Base-by-base conservation (phyloP, 2,888 invertebrate genomes). In the Trichopoda pennipes region DNA sequence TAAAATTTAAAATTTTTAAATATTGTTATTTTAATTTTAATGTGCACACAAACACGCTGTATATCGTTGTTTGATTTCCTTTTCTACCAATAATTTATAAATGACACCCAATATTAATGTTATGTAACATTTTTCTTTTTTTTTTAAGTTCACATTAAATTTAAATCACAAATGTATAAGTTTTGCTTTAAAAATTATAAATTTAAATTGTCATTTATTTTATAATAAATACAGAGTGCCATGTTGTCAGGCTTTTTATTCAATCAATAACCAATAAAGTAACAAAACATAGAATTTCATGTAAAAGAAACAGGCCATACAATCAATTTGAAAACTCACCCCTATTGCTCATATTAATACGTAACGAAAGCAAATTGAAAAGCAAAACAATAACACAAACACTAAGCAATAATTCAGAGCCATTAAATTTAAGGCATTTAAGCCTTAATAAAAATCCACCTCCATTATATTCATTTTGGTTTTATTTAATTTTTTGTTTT, bases 361-460 rank as follows among this genome's bases (percentile, higher is more conserved):
- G 23, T 35, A 51, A 56, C 42, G 2, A 70, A 58, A 60, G 19
- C 17, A 68, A 73, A 63, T 55, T 38, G 61, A 79, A 61, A 69
- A 69, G 42, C 69, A 35, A 14, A 12, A 53, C 16, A 64, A 35
- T 10, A 12, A 53, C 16, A 64, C 35, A 63, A 49, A 58, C 58
- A 64, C 21, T 32, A n/a, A 51, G 44, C 70, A 66, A 75, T 63
- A 72, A 70, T 70, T 75, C 19, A 63, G 61, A 56, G 72, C 56
- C 55, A 76, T 82, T 79, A 79, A 79, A 82, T 82, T 82, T 75
- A 79, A 79, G 76, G 61, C 74, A 78, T 82, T 78, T 75, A 75
- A 75, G 70, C 58, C 70, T 74, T 70, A 69, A 77, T 68, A 69
- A 77, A 68, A 77, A 55, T 49, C 69, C 61, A 73, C 44, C 53